Evolutionary conservation across 2,888 invertebrate species (phyloP).

Genomic region (Cyclophora albipunctata): DNA sequence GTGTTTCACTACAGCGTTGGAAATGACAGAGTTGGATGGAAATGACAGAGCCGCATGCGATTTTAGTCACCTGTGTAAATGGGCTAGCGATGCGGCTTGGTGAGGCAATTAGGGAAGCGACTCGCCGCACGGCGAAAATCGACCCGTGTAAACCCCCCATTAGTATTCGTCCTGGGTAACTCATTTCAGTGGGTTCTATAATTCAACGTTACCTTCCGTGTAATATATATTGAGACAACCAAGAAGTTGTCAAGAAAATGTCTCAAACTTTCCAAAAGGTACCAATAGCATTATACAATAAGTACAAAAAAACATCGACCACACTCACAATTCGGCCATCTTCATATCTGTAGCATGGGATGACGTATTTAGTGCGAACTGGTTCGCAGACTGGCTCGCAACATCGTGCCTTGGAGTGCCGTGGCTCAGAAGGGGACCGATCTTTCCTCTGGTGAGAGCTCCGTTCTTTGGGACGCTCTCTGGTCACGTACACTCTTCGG

Average conservation of each 20-base stretch:
- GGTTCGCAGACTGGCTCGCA: slow-evolving; percentile 31
- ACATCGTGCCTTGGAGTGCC: slow-evolving; percentile 7
- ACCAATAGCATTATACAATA: too few relatives aligned
- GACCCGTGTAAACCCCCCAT: slow-evolving; percentile 24
- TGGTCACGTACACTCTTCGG: too few relatives aligned
- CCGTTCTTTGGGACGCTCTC: not conserved
- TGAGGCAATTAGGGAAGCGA: slow-evolving; percentile 22
- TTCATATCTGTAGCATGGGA: slow-evolving; percentile 66
- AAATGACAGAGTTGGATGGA: too few relatives aligned
- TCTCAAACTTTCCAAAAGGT: too few relatives aligned
- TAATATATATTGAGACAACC: too few relatives aligned
- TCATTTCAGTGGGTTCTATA: too few relatives aligned
- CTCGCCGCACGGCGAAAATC: slow-evolving; percentile 34
- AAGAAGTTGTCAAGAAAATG: too few relatives aligned
- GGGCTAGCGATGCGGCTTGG: slow-evolving; percentile 30
- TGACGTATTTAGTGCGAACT: slow-evolving; percentile 57
- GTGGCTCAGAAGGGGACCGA: not conserved
- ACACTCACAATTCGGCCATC: slow-evolving; percentile 66
- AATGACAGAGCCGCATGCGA: slow-evolving; percentile 34
- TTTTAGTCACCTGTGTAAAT: slow-evolving; percentile 34
- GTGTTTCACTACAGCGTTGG: too few relatives aligned
- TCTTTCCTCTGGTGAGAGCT: too few relatives aligned
- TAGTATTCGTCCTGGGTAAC: too few relatives aligned
- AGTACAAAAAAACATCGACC: too few relatives aligned
- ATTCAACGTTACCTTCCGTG: too few relatives aligned